Conservation (phyloP, 2,113 vertebrate species). For the Hypanus sabinus region DNA sequence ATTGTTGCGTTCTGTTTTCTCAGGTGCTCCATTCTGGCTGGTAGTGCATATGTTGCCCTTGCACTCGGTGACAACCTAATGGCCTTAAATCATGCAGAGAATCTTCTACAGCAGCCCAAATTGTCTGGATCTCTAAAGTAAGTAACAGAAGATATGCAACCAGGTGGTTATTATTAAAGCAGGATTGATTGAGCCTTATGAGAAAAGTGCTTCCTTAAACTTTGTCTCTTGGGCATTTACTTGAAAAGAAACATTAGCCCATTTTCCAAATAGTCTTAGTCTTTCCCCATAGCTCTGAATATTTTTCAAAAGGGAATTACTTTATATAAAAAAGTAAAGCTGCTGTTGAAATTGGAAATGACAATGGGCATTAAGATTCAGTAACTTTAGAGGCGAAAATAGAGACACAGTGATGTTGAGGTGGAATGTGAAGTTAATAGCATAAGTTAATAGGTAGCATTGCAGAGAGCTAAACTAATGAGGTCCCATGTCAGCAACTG, state of each 20-base stretch:
- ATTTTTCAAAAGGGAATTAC: not conserved
- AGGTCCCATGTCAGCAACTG: too few species aligned
- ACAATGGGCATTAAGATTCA: not conserved
- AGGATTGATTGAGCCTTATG: not conserved
- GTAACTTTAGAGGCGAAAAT: not conserved
- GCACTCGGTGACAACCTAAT: slow-evolving; percentile 93
- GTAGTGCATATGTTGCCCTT: slow-evolving; percentile 87
- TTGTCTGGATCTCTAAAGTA: slow-evolving; percentile 95
- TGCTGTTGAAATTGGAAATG: not conserved
- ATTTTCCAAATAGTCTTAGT: not conserved
- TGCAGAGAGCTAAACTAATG: too few species aligned
- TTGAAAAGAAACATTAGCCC: not conserved
- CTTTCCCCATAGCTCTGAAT: not conserved
- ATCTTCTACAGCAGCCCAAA: slow-evolving; percentile 88
- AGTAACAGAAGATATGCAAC: slow-evolving; percentile 46
- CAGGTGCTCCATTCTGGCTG: slow-evolving; percentile 91
- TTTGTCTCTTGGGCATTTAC: not conserved
- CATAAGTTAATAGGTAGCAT: too few species aligned
- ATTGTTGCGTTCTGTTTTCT: not conserved
- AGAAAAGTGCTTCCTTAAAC: not conserved
- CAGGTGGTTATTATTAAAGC: not conserved
- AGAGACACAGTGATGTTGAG: not conserved
- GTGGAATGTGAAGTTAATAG: not conserved
- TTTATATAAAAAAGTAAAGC: not conserved
- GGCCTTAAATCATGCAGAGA: slow-evolving; percentile 88